Evolutionary conservation across 2,113 vertebrate genomes (phyloP).

Genomic region (Brachypteracias leptosomus): DNA sequence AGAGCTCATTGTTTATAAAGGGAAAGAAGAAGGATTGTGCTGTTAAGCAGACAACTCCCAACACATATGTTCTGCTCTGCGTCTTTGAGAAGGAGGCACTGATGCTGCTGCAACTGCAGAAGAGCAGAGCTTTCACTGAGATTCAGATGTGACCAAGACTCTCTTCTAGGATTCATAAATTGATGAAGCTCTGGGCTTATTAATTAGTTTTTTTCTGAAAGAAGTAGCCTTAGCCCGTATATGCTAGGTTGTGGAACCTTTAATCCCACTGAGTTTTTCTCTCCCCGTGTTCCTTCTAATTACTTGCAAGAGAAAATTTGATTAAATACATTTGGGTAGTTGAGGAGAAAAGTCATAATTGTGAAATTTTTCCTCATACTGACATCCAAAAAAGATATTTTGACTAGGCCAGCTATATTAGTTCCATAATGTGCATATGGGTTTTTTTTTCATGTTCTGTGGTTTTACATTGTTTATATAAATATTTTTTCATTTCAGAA

Average conservation of each 20-base stretch:
- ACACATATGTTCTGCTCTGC: background rate
- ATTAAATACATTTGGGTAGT: background rate
- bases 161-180: background rate
- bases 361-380: background rate
- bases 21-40: background rate
- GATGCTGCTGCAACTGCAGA: background rate
- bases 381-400: background rate
- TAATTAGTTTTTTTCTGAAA: background rate
- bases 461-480: background rate
- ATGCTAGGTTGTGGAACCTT: background rate
- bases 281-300: background rate
- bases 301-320: background rate
- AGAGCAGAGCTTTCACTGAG: background rate
- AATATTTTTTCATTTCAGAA: background rate
- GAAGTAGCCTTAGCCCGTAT: background rate
- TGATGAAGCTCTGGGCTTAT: background rate
- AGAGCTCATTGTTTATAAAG: constrained; percentile 10
- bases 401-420: background rate
- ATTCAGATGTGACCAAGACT: background rate
- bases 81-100: background rate
- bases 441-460: background rate
- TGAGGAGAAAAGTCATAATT: background rate
- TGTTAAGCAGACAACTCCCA: background rate
- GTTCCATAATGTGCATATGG: background rate
- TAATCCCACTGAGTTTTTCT: background rate